phyloP scores from a whole-genome alignment of 1,140 invertebrate genomes.

The Hydropsyche tenuis region DNA sequence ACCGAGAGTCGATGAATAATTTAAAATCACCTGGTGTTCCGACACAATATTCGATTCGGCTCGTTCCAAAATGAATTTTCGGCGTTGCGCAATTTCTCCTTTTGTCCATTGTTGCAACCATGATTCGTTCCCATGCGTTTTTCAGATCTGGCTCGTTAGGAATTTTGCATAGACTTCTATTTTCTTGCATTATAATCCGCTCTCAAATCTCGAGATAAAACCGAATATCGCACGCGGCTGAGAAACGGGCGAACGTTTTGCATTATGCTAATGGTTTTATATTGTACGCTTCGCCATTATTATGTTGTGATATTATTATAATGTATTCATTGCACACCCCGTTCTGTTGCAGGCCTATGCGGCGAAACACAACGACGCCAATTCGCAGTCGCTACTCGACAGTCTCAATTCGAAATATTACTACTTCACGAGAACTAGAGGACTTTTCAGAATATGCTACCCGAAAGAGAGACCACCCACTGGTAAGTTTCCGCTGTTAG shows the following conservation, averaged over 20 bases:
- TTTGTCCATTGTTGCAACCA: conserved; percentile 25
- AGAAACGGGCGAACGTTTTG: conserved; percentile 1
- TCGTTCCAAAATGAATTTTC: neutral
- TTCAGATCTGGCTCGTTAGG: neutral
- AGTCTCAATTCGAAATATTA: conserved; percentile 83
- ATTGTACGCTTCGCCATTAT: neutral
- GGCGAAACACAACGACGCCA: conserved; percentile 71
- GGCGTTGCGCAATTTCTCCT: conserved; percentile 26
- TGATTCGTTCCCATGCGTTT: conserved; percentile 3
- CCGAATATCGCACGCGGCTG: neutral
- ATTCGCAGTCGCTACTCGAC: conserved; percentile 75
- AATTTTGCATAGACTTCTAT: neutral
- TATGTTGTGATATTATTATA: neutral
- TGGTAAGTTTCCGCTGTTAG: conserved; percentile 64
- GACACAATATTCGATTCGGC: neutral
- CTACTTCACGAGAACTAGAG: conserved; percentile 86
- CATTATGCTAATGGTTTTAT: neutral
- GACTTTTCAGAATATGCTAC: conserved; percentile 90
- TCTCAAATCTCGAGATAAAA: too few relatives aligned
- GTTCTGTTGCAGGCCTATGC: conserved; percentile 73
- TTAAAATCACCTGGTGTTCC: neutral
- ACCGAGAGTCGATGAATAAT: conserved; percentile 20
- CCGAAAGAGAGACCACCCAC: conserved; percentile 85
- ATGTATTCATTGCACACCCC: conserved; percentile 26
- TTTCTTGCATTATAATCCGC: neutral